A percentile compares a stretch with the other conserved stretches of the same genome.
Evolutionary conservation across 2,113 vertebrate genomes (phyloP).

Genomic region (Laticauda colubrina): DNA sequence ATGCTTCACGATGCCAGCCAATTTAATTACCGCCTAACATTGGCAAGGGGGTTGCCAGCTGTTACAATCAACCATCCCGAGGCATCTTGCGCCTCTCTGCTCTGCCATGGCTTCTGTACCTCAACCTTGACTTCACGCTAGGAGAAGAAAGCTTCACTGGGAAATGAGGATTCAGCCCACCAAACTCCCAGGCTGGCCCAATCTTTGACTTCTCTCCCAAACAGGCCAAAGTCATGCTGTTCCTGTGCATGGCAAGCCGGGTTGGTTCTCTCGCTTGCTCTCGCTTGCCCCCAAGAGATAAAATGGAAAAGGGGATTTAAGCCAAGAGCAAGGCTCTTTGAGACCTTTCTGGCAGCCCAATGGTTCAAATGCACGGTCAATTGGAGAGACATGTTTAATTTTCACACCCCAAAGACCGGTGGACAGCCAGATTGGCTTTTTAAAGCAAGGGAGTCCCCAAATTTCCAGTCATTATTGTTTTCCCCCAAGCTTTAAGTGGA

Average conservation of each 20-base stretch:
- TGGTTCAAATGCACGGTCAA: neutral
- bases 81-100: fast-evolving
- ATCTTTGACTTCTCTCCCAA: neutral
- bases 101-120: neutral
- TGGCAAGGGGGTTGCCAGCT: neutral
- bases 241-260: neutral
- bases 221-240: neutral
- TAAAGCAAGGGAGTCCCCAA: neutral
- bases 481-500: neutral
- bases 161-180: neutral
- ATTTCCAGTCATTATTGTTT: neutral
- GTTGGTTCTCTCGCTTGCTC: neutral
- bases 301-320: neutral
- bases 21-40: neutral
- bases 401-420: neutral
- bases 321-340: neutral
- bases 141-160: fast-evolving
- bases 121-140: fast-evolving
- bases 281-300: neutral
- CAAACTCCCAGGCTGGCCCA: neutral
- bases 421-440: neutral
- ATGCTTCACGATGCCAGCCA: neutral
- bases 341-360: neutral
- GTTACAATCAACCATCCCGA: neutral
- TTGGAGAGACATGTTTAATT: neutral